Evolutionary conservation across 2,797 vertebrate species (phyloP).

Genomic region (Lerista edwardsae): DNA sequence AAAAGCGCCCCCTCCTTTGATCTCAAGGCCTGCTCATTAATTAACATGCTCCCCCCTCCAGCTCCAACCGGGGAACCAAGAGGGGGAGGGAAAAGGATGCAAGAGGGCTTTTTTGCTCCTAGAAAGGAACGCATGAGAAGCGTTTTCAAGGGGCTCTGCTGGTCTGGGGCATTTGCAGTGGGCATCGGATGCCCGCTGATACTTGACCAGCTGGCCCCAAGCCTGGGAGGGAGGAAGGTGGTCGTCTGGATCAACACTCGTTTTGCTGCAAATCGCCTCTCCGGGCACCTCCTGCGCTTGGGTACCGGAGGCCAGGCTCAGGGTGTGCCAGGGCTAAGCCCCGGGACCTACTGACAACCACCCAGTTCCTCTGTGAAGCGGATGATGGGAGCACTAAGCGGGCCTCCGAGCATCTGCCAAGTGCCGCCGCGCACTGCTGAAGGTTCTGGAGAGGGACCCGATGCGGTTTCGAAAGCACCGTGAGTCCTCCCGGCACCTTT

Average conservation of each 20-base stretch:
- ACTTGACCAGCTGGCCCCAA: not conserved
- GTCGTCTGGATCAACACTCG: not conserved
- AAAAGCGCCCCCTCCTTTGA: not conserved
- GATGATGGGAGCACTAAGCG: not conserved
- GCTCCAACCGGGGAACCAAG: not conserved
- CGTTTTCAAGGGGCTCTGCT: not conserved
- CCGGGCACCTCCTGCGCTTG: not conserved
- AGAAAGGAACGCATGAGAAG: not conserved
- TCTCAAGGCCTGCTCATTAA: not conserved
- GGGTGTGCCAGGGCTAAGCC: not conserved
- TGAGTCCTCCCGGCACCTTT: not conserved
- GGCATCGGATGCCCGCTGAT: not conserved
- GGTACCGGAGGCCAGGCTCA: too few relatives aligned
- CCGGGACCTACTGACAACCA: not conserved
- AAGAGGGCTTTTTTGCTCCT: fast-evolving
- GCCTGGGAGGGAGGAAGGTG: not conserved
- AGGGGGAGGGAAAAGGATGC: constrained; percentile 3
- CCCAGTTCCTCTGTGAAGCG: not conserved
- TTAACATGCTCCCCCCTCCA: not conserved
- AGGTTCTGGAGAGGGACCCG: too few relatives aligned
- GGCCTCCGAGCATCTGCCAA: not conserved
- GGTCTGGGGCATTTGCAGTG: not conserved
- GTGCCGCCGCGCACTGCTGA: too few relatives aligned
- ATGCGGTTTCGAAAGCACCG: too few relatives aligned
- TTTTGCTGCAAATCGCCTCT: not conserved